Conservation (phyloP, 2,888 invertebrate species). For the Chymomyza procnemis region DNA sequence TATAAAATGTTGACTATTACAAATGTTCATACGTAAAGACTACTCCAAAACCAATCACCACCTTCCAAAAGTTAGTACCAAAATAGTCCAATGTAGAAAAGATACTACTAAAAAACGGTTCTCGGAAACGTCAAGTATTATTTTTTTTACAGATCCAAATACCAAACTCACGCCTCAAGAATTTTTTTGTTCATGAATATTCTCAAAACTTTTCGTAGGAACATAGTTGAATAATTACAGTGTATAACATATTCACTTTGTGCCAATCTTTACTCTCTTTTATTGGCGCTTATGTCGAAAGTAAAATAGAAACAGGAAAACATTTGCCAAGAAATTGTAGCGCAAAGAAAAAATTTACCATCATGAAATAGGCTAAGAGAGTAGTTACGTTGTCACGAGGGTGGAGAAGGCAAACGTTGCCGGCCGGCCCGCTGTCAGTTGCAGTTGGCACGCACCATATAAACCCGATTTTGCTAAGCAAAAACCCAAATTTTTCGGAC, state of each 20-base stretch:
- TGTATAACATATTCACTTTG: slow-evolving; percentile 6
- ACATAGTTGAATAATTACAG: too few relatives aligned
- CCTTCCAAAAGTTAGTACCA: too few relatives aligned
- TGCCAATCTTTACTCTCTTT: slow-evolving; percentile 8
- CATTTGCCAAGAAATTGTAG: slow-evolving; percentile 12
- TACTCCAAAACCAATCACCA: too few relatives aligned
- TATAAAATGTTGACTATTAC: too few relatives aligned
- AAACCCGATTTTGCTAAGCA: slow-evolving; percentile 10
- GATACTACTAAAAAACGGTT: too few relatives aligned
- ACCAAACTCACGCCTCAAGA: too few relatives aligned
- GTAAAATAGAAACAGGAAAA: slow-evolving; percentile 6
- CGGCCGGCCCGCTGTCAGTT: slow-evolving; percentile 20
- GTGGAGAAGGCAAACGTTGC: slow-evolving; percentile 6
- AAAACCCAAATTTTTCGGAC: background rate
- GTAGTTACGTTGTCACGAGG: background rate
- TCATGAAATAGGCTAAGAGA: background rate
- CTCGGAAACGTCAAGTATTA: too few relatives aligned
- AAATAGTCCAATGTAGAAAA: too few relatives aligned
- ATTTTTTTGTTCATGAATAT: too few relatives aligned
- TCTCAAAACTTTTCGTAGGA: too few relatives aligned
- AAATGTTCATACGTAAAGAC: too few relatives aligned
- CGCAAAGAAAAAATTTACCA: background rate
- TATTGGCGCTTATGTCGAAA: slow-evolving; percentile 16
- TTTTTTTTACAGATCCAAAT: too few relatives aligned
- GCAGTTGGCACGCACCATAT: slow-evolving; percentile 28